phyloP scores from a whole-genome alignment of 2,797 vertebrate species.

The Zalophus californianus region DNA sequence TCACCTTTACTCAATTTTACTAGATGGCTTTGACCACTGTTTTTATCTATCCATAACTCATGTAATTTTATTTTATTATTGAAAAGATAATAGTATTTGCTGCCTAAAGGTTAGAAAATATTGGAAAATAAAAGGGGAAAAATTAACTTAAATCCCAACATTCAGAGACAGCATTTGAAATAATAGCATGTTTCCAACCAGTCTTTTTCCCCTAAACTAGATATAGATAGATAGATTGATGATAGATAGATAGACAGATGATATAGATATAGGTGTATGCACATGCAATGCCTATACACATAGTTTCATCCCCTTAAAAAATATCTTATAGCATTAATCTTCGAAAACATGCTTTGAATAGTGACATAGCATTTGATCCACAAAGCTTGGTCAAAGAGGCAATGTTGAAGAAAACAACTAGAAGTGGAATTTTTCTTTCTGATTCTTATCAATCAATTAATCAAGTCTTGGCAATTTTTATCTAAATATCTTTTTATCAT shows the following conservation, averaged over 20 bases:
- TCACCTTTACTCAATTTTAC: not conserved
- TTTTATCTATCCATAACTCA: not conserved
- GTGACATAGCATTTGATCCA: not conserved
- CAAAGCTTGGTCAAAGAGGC: not conserved
- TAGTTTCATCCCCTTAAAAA: not conserved
- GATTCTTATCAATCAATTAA: not conserved
- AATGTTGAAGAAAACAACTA: not conserved
- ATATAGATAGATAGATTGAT: no score
- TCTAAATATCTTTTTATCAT: not conserved
- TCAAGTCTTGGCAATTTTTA: not conserved
- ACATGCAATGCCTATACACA: not conserved
- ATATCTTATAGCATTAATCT: not conserved
- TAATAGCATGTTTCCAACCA: not conserved
- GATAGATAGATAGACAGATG: no score
- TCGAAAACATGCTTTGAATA: not conserved
- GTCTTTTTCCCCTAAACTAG: not conserved
- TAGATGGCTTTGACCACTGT: not conserved
- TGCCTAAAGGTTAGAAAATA: not conserved
- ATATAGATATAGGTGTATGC: not conserved
- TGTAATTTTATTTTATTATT: not conserved
- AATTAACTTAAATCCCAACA: not conserved
- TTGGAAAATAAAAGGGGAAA: not conserved
- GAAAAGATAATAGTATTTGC: not conserved
- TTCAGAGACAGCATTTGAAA: not conserved
- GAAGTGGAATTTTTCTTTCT: not conserved